Evolutionary conservation across 2,797 vertebrate genomes (phyloP), one percentile per base, ranked within the genome.

Genomic region (Craterocephalus amniculus): DNA sequence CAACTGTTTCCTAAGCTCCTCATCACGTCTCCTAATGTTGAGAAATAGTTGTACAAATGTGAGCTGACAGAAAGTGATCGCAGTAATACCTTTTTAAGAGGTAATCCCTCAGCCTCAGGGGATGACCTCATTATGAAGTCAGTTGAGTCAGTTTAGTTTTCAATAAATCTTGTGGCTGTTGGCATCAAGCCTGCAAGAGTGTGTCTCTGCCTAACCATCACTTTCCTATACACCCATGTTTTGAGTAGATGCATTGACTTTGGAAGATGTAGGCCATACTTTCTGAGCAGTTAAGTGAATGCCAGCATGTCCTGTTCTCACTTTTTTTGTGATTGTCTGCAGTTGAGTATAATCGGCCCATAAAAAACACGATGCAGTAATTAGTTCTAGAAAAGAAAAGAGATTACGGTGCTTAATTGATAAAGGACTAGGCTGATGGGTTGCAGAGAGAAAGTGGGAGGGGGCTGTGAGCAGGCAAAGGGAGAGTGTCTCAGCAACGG

Each of bases 1-100:
- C 70, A 72, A 51, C 74, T 81, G 76, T 73, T 74, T 77, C 64
- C 68, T 65, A 67, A 74, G 63, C 74, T 49, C 65, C 74, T 83
- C 66, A 81, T 85, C 57, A 68, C 43, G 13, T 66, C 31, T 71
- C 52, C 63, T 62, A 73, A 67, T 57, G 11, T 38, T 55, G 67
- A 72, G 29, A 66, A 79, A 77, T 74, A 24, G 58, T 32, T 5
- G 16, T 52, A 64, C 63, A 80, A 79, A 86, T 73, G 34, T 0
- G 1, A 67, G 26, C 68, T 54, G 75, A 83, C 77, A 76, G 74
- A 74, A 79, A 79, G 8, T 68, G 70, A 81, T 84, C 49, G 73
- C 0, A 0, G 32, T 64, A 78, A 78, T 71, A 76, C 63, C 38
- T 76, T 38, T 38, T 16, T 27, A 45, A 68, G 74, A 62, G 69